Conservation (phyloP, 2,113 vertebrate species). For the Oxyruncus cristatus region DNA sequence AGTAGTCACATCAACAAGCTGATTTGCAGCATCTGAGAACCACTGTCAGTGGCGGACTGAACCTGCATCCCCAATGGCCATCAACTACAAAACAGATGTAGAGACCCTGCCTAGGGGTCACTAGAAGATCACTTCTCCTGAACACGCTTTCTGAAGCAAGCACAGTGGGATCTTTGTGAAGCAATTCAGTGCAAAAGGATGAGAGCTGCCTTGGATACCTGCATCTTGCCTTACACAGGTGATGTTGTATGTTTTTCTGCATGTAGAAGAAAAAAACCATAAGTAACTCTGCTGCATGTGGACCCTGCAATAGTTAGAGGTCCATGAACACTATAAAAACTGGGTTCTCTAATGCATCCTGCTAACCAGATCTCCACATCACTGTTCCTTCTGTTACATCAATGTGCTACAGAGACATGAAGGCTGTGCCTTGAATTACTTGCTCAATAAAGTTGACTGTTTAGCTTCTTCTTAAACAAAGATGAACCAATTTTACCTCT, state of each 20-base stretch:
- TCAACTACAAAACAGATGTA: not conserved
- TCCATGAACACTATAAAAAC: not conserved
- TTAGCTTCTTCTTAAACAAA: not conserved
- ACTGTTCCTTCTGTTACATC: not conserved
- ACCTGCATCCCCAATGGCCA: not conserved
- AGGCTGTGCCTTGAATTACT: not conserved
- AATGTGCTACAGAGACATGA: rapidly evolving
- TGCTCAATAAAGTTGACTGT: not conserved
- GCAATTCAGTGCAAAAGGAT: not conserved
- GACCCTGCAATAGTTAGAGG: not conserved
- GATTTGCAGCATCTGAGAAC: not conserved
- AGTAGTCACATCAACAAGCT: rapidly evolving
- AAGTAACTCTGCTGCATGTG: not conserved
- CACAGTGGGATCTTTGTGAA: not conserved
- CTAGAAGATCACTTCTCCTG: not conserved
- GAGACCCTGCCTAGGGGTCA: not conserved
- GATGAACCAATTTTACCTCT: not conserved
- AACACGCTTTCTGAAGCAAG: not conserved
- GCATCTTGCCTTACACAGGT: not conserved
- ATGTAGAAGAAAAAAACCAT: not conserved
- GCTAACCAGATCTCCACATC: not conserved
- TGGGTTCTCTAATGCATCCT: not conserved
- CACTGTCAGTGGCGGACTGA: not conserved
- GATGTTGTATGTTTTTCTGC: not conserved
- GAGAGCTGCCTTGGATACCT: not conserved